These are phyloP conservation scores for Platysteira castanea DNA, from an alignment of 2,113 vertebrate genomes.

Conservation along the genomic window DNA sequence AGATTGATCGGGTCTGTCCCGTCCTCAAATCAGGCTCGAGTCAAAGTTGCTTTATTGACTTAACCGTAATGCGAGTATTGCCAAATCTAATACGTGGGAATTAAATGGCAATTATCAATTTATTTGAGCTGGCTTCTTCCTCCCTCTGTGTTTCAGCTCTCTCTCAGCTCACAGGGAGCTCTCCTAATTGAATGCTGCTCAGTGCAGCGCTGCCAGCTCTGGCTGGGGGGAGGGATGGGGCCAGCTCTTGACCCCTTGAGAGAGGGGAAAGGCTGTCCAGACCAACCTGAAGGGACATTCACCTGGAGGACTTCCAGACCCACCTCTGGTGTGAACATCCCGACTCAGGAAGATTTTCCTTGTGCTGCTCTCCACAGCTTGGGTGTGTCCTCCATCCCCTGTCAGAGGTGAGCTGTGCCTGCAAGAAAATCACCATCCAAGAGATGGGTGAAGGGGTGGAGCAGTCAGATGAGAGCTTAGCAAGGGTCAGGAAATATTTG, in stretches of 20 bases:
- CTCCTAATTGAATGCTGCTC: not conserved
- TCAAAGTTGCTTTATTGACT: slow-evolving; percentile 43
- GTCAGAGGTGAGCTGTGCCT: not conserved
- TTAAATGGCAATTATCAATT: slow-evolving; percentile 56
- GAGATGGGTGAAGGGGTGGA: not conserved
- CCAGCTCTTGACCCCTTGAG: not conserved
- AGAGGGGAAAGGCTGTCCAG: not conserved
- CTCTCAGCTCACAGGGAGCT: not conserved
- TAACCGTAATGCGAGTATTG: not conserved
- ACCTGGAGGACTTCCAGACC: not conserved
- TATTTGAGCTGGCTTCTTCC: slow-evolving; percentile 43
- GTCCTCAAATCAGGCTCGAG: not conserved
- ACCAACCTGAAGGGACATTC: accelerated
- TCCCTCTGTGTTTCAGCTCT: not conserved
- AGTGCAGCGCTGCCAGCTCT: accelerated
- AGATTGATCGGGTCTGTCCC: not conserved
- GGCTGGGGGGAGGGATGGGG: not conserved
- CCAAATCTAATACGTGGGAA: slow-evolving; percentile 33
- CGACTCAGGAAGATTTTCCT: accelerated
- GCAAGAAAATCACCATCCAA: not conserved
- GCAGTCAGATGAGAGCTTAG: not conserved
- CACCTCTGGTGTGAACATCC: not conserved
- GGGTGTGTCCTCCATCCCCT: not conserved
- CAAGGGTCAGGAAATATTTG: not conserved
- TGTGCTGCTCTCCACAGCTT: not conserved